Conservation (phyloP, 2,797 vertebrate species). For the Cirrhinus mrigala region DNA sequence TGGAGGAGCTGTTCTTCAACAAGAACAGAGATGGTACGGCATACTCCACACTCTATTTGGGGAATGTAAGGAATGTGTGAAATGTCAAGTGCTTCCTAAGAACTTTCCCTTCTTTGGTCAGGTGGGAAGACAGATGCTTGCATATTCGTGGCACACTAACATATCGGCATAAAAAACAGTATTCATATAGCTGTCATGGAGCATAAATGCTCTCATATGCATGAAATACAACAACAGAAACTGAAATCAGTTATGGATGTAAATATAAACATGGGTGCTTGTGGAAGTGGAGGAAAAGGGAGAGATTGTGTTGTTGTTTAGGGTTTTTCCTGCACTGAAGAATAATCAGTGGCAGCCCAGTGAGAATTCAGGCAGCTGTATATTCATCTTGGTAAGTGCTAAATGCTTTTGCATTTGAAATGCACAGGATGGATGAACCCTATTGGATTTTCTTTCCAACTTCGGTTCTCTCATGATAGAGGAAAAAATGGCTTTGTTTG, state of each 20-base stretch:
- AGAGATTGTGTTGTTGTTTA: neutral
- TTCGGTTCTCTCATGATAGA: neutral
- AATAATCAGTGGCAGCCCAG: neutral
- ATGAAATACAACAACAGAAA: neutral
- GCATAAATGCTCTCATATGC: neutral
- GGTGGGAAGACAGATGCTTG: constrained; percentile 63
- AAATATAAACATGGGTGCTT: neutral
- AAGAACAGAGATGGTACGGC: constrained; percentile 56
- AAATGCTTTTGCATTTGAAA: neutral
- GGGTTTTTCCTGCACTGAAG: neutral
- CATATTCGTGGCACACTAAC: constrained; percentile 41
- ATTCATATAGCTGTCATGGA: neutral
- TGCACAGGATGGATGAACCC: neutral
- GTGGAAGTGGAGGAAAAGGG: neutral
- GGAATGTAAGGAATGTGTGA: constrained; percentile 78
- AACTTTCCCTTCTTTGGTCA: constrained; percentile 77
- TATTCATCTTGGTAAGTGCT: neutral
- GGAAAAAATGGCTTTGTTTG: neutral
- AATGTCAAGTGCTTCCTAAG: constrained; percentile 69
- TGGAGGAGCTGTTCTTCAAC: constrained; percentile 27
- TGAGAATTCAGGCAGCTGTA: neutral
- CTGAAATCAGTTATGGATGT: neutral
- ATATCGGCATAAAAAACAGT: neutral
- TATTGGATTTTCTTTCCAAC: neutral
- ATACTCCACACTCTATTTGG: constrained; percentile 64